A percentile compares a stretch with the other conserved stretches of the same genome.
phyloP scores from a whole-genome alignment of 2,797 vertebrate genomes.

The Cetoscarus ocellatus region DNA sequence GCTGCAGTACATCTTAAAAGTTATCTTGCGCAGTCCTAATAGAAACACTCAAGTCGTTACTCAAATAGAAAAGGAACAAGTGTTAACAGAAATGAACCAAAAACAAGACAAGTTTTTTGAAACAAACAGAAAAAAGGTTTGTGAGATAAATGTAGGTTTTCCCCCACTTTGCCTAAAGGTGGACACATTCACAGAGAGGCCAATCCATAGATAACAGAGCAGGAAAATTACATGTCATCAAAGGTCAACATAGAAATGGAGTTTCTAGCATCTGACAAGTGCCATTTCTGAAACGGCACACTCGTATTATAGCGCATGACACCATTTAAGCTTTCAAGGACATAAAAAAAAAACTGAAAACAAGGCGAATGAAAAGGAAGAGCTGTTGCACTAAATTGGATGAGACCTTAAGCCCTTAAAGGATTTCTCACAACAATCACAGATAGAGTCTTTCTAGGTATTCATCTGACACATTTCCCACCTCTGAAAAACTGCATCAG shows the following conservation, averaged over 20 bases:
- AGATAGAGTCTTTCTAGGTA: slow-evolving; percentile 16
- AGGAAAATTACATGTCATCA: slow-evolving; percentile 36
- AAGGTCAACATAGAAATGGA: slow-evolving; percentile 33
- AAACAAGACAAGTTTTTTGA: not conserved
- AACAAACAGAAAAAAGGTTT: not conserved
- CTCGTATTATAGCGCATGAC: slow-evolving; percentile 32
- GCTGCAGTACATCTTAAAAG: too few relatives aligned
- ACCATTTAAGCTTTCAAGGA: slow-evolving; percentile 31
- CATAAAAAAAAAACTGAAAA: slow-evolving; percentile 17
- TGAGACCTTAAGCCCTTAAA: not conserved
- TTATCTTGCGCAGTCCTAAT: too few relatives aligned
- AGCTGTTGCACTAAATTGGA: not conserved
- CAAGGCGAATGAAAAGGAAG: not conserved
- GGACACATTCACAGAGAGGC: slow-evolving; percentile 20
- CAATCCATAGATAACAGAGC: slow-evolving; percentile 11
- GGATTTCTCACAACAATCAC: slow-evolving; percentile 1
- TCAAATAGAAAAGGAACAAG: not conserved
- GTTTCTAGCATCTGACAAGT: slow-evolving; percentile 1
- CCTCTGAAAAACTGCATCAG: not conserved
- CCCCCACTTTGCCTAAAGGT: not conserved
- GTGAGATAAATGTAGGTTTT: not conserved
- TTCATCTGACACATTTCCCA: not conserved
- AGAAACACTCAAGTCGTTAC: too few relatives aligned
- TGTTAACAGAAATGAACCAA: not conserved
- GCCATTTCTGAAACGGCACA: slow-evolving; percentile 9